These are phyloP conservation scores for Tapera naevia DNA, from an alignment of 2,797 vertebrate species.

Conservation along the genomic window DNA sequence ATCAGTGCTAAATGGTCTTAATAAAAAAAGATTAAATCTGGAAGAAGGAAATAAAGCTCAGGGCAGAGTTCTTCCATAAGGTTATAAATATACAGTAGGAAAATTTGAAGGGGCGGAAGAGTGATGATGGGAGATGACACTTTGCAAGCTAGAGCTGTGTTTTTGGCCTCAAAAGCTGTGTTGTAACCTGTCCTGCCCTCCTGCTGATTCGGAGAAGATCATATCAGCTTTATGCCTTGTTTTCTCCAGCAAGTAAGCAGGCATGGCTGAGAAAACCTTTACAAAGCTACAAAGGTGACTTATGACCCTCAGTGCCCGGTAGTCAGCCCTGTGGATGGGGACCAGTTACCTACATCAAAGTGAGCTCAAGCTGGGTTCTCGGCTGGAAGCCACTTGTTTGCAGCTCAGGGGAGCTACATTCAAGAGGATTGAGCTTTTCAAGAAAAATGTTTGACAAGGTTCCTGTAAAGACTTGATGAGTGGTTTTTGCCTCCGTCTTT, in stretches of 20 bases:
- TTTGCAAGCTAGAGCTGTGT: not conserved
- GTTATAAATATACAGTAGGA: not conserved
- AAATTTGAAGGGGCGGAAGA: conserved; percentile 20
- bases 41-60: conserved; percentile 21
- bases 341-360: not conserved
- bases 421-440: not conserved
- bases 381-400: not conserved
- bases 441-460: accelerated
- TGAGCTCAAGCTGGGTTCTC: not conserved
- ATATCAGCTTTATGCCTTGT: not conserved
- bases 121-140: not conserved
- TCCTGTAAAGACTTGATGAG: not conserved
- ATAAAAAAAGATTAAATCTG: conserved; percentile 49
- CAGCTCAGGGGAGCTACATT: not conserved
- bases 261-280: not conserved
- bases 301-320: not conserved
- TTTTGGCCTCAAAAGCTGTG: not conserved
- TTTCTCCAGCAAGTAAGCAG: not conserved
- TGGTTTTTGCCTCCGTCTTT: not conserved
- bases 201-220: not conserved
- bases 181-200: not conserved
- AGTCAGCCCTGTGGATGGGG: not conserved
- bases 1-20: conserved; percentile 23
- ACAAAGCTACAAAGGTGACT: not conserved
- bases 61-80: conserved; percentile 36